Conservation (phyloP, 2,113 vertebrate genomes). For the Tympanuchus pallidicinctus region DNA sequence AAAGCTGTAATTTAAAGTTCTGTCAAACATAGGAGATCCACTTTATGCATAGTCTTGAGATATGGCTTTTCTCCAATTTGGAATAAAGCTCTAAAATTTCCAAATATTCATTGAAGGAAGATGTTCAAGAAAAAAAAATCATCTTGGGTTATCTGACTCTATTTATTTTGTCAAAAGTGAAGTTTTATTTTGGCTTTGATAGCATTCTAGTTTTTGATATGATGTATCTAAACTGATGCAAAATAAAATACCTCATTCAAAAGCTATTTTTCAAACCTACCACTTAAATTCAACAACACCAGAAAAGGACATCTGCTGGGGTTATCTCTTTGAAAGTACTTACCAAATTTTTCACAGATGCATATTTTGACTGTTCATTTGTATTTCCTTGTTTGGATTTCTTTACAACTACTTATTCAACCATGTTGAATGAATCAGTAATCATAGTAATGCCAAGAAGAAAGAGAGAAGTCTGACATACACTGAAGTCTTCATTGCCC, state of each 20-base stretch:
- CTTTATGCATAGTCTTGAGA: neutral
- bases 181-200: neutral
- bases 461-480: neutral
- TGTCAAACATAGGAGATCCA: neutral
- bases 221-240: neutral
- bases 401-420: neutral
- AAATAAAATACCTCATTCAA: neutral
- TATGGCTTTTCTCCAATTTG: neutral
- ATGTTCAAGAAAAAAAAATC: neutral
- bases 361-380: neutral
- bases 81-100: neutral
- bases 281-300: neutral
- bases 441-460: neutral
- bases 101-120: neutral
- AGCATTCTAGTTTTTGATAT: neutral
- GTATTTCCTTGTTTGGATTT: neutral
- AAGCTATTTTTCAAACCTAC: neutral
- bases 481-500: neutral
- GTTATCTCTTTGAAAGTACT: neutral
- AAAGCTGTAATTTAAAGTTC: constrained; percentile 13
- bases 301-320: neutral
- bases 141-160: neutral
- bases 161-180: neutral
- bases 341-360: neutral
- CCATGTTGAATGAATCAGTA: neutral